Conservation (phyloP, 2,888 invertebrate genomes). For the Carabus problematicus region DNA sequence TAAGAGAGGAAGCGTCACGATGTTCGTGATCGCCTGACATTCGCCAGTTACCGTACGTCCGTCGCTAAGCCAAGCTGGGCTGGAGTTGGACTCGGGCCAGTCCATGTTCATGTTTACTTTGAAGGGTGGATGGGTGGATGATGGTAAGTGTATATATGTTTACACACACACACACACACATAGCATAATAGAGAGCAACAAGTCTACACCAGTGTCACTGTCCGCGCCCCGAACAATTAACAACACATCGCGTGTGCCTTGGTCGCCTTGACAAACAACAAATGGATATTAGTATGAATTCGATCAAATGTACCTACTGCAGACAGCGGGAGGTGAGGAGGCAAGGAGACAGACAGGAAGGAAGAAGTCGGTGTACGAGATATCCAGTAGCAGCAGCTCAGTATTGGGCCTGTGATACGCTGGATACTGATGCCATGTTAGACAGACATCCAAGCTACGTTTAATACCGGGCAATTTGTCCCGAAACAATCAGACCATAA, state of each 20-base stretch:
- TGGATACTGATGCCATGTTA: neutral
- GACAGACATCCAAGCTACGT: conserved; percentile 39
- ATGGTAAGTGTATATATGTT: no score
- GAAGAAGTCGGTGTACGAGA: no score
- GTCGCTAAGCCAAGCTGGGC: neutral
- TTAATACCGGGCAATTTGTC: conserved; percentile 44
- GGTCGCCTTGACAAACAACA: conserved; percentile 1
- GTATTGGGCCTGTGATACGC: neutral
- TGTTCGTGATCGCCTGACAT: conserved; percentile 22
- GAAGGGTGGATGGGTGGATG: no score
- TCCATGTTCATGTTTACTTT: no score
- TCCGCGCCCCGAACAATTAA: neutral
- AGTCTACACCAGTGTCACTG: conserved; percentile 6
- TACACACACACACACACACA: no score
- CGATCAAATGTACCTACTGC: neutral
- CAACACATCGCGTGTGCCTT: conserved; percentile 9
- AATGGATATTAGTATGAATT: conserved; percentile 5
- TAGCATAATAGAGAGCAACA: neutral
- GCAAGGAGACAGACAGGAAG: neutral
- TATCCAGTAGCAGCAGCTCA: no score
- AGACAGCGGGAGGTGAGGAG: no score
- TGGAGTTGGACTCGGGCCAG: no score
- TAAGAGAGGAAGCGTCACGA: conserved; percentile 11
- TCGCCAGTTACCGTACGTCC: neutral
- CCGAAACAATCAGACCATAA: conserved; percentile 49